Evolutionary conservation across 2,888 invertebrate species (phyloP).

Genomic region (Hipparchia sbordonii): DNA sequence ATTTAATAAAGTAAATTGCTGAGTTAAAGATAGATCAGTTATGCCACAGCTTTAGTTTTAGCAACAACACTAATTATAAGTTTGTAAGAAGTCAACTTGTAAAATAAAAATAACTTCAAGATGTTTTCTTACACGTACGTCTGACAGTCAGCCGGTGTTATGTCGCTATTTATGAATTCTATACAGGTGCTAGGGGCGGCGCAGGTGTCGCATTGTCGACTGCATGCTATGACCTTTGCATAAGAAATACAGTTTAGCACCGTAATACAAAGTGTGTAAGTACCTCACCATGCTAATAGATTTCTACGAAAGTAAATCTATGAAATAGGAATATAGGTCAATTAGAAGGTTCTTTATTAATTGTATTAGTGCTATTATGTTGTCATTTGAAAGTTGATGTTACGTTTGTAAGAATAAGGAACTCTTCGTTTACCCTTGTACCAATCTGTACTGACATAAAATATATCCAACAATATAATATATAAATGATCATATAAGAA

Average conservation of each 20-base stretch:
- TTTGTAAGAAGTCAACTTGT: neutral
- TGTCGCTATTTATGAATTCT: slow-evolving; percentile 69
- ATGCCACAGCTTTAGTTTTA: neutral
- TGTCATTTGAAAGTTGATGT: neutral
- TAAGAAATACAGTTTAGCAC: slow-evolving; percentile 62
- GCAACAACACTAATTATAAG: neutral
- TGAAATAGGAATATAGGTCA: too few species aligned
- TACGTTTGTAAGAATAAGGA: too few species aligned
- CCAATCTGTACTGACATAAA: too few species aligned
- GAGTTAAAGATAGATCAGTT: too few species aligned
- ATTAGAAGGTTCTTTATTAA: slow-evolving; percentile 7
- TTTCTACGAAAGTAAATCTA: slow-evolving; percentile 16
- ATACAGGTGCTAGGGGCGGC: slow-evolving; percentile 65
- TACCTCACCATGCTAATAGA: slow-evolving; percentile 23
- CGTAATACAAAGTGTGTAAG: slow-evolving; percentile 32
- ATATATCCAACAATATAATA: too few species aligned
- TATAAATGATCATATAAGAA: too few species aligned
- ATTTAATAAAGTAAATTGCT: too few species aligned
- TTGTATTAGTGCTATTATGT: neutral
- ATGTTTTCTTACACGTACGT: slow-evolving; percentile 37
- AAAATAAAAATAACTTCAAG: slow-evolving; percentile 10
- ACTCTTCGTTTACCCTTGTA: too few species aligned
- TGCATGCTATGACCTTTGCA: slow-evolving; percentile 72
- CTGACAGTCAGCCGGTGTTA: slow-evolving; percentile 52
- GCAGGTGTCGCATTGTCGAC: slow-evolving; percentile 75